Conservation (phyloP, 2,888 invertebrate species). For the Aphelenchoides bicaudatus region DNA sequence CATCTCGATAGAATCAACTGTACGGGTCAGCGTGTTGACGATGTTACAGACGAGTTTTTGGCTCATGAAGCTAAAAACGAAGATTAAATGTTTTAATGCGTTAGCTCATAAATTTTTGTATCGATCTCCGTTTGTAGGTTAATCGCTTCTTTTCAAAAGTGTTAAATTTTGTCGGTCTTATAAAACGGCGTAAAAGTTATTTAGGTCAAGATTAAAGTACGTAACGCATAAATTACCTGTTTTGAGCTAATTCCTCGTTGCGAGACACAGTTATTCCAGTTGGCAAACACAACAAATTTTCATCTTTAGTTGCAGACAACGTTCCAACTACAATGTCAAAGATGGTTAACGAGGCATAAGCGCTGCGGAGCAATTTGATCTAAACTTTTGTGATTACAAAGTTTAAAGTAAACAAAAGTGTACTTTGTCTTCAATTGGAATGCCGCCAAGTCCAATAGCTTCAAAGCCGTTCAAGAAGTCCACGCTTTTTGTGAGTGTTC, state of each 20-base stretch:
- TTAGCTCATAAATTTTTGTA: not conserved
- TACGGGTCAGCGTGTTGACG: conserved; percentile 38
- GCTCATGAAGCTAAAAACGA: conserved; percentile 39
- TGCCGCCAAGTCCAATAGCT: conserved; percentile 35
- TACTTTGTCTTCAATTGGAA: conserved; percentile 24
- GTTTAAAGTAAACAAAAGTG: not conserved
- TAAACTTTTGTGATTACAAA: conserved; percentile 11
- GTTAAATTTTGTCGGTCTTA: too few relatives aligned
- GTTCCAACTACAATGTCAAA: conserved; percentile 41
- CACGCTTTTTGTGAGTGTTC: conserved; percentile 41
- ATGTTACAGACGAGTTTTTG: conserved; percentile 42
- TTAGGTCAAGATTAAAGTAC: too few relatives aligned
- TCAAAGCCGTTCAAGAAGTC: conserved; percentile 45
- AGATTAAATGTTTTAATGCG: not conserved
- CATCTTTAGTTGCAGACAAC: conserved; percentile 31
- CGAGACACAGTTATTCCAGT: conserved; percentile 39
- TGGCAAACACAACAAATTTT: conserved; percentile 35
- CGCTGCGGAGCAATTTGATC: conserved; percentile 41
- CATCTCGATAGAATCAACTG: conserved; percentile 40
- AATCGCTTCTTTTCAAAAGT: too few relatives aligned
- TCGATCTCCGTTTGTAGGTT: conserved; percentile 17
- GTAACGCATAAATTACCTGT: too few relatives aligned
- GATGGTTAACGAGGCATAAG: conserved; percentile 44
- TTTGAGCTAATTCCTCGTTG: conserved; percentile 33
- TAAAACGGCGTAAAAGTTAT: too few relatives aligned